phyloP scores from a whole-genome alignment of 2,113 vertebrate species.

The Pseudonaja textilis region DNA sequence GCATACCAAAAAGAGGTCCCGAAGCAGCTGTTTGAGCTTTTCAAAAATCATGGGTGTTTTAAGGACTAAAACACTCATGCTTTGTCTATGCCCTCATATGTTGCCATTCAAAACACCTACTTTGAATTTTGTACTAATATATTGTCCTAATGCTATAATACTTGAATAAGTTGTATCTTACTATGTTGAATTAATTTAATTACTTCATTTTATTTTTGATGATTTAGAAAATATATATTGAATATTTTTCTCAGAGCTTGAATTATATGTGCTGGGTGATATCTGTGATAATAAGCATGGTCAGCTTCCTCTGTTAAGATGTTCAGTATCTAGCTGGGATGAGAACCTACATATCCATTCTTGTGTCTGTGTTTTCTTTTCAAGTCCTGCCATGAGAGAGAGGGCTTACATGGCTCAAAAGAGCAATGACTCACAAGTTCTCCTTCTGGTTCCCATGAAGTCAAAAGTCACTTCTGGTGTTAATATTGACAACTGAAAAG shows the following conservation, averaged over 20 bases:
- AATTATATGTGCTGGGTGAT: neutral
- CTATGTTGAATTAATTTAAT: neutral
- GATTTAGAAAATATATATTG: neutral
- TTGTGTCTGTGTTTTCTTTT: conserved; percentile 23
- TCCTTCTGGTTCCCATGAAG: conserved; percentile 53
- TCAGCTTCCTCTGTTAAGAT: neutral
- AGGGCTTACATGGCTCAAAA: conserved; percentile 30
- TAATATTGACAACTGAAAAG: conserved; percentile 59
- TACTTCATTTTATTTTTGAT: neutral
- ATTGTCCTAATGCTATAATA: neutral
- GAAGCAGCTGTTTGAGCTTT: neutral
- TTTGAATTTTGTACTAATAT: neutral
- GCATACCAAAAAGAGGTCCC: neutral
- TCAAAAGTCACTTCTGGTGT: conserved; percentile 45
- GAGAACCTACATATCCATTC: conserved; percentile 5
- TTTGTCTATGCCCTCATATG: neutral
- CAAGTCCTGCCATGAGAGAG: conserved; percentile 16
- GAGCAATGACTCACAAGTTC: conserved; percentile 43
- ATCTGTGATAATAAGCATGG: neutral
- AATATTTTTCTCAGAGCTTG: neutral
- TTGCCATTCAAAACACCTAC: neutral
- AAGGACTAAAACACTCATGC: neutral
- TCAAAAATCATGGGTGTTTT: neutral
- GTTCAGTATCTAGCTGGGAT: neutral
- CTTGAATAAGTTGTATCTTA: neutral